These are phyloP conservation scores for Portunus trituberculatus DNA, from an alignment of 1,140 invertebrate species.

Conservation along the genomic window DNA sequence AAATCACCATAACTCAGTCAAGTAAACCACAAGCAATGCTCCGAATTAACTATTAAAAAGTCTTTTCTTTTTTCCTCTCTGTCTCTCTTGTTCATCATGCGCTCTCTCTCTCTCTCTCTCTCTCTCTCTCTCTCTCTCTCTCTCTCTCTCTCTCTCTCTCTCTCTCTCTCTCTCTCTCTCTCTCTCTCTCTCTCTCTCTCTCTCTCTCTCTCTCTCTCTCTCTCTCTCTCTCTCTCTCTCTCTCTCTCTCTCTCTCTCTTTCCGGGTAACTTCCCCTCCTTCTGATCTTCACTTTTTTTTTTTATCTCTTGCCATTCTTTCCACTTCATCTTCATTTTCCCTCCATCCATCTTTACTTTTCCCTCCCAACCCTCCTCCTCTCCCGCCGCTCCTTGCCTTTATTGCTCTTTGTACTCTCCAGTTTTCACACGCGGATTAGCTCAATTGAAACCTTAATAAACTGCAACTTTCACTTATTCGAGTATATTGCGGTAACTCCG, in stretches of 20 bases:
- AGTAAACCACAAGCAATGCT: not conserved
- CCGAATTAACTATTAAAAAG: not conserved
- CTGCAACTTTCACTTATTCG: not conserved
- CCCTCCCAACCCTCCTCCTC: not conserved
- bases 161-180: not conserved
- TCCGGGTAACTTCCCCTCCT: not conserved
- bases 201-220: not conserved
- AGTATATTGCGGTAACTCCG: too few relatives aligned
- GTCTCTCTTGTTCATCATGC: not conserved
- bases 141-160: not conserved
- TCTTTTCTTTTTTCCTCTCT: not conserved
- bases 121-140: slow-evolving; percentile 11
- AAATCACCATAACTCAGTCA: not conserved
- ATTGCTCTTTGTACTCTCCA: slow-evolving; percentile 1
- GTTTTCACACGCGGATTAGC: not conserved
- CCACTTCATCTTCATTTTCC: not conserved
- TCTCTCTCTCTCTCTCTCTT: not conserved
- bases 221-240: slow-evolving; percentile 6
- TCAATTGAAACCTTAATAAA: slow-evolving; percentile 15
- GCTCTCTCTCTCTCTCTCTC: not conserved
- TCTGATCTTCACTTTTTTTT: not conserved
- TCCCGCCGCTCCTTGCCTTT: not conserved
- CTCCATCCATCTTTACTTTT: not conserved
- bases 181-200: slow-evolving; percentile 11
- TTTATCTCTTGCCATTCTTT: not conserved